phyloP scores from a whole-genome alignment of 2,113 vertebrate genomes.

The Phylloscopus whistleri region DNA sequence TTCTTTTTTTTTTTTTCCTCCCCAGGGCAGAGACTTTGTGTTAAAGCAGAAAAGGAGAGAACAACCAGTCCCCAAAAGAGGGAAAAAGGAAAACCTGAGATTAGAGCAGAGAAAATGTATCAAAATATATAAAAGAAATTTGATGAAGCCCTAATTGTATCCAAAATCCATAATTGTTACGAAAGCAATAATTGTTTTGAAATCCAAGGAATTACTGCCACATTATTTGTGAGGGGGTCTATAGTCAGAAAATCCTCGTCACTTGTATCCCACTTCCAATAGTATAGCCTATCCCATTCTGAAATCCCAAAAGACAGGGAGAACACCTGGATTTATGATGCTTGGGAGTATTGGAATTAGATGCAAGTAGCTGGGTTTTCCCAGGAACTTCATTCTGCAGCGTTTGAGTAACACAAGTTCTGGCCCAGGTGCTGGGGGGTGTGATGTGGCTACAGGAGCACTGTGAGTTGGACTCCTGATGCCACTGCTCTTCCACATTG shows the following conservation, averaged over 20 bases:
- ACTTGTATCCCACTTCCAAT: neutral
- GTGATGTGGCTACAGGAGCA: rapidly evolving
- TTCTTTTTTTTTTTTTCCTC: neutral
- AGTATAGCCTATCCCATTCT: neutral
- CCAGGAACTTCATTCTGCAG: neutral
- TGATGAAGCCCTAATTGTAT: neutral
- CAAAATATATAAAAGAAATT: neutral
- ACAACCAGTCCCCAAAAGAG: neutral
- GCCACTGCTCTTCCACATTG: rapidly evolving
- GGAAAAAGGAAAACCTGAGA: neutral
- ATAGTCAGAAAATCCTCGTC: neutral
- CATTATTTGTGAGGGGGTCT: neutral
- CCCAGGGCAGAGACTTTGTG: neutral
- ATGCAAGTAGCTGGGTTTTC: neutral
- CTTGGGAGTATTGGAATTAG: neutral
- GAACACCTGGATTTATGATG: neutral
- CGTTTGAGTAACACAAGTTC: too few species aligned
- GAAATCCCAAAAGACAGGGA: neutral
- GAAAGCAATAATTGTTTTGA: neutral
- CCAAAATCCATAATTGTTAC: neutral
- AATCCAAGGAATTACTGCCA: neutral
- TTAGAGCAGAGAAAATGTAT: neutral
- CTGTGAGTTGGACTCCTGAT: rapidly evolving
- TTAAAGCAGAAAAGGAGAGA: neutral
- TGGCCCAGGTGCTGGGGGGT: neutral